These are phyloP conservation scores for Elephas maximus DNA, from an alignment of 2,113 vertebrate species.

Conservation along the genomic window DNA sequence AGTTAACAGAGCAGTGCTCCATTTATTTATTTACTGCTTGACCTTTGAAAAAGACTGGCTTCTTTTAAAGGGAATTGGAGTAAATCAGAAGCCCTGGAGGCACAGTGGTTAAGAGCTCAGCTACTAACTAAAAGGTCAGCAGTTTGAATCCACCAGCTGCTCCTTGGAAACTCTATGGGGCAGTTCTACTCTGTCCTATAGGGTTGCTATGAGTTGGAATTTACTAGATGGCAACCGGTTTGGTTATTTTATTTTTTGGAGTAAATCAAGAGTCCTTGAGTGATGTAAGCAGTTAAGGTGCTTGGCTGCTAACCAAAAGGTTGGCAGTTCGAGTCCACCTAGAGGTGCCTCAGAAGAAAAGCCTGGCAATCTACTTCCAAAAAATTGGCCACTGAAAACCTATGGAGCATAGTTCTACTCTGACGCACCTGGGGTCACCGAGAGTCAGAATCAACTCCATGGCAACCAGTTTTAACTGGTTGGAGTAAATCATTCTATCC, in stretches of 20 bases:
- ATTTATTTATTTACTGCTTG: background rate
- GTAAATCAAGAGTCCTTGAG: too few species aligned
- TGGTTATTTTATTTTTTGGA: too few species aligned
- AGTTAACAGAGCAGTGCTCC: background rate
- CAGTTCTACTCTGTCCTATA: too few species aligned
- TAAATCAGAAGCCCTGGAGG: background rate
- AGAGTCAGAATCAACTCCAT: background rate
- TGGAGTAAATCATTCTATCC: background rate
- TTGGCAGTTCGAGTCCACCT: background rate
- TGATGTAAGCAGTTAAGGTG: background rate
- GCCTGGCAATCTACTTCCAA: background rate
- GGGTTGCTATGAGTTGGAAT: too few species aligned
- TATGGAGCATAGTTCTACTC: background rate
- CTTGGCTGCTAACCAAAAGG: background rate
- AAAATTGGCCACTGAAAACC: background rate
- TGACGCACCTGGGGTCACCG: background rate
- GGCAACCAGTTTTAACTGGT: background rate
- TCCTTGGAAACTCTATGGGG: too few species aligned
- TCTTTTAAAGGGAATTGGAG: slow-evolving; percentile 18
- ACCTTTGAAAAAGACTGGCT: slow-evolving; percentile 2
- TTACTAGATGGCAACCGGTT: too few species aligned
- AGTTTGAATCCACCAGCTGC: too few species aligned
- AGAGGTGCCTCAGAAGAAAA: background rate
- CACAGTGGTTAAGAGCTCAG: too few species aligned
- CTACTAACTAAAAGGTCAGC: too few species aligned